phyloP scores from a whole-genome alignment of 2,888 invertebrate species.

The Apotomis turbidana region DNA sequence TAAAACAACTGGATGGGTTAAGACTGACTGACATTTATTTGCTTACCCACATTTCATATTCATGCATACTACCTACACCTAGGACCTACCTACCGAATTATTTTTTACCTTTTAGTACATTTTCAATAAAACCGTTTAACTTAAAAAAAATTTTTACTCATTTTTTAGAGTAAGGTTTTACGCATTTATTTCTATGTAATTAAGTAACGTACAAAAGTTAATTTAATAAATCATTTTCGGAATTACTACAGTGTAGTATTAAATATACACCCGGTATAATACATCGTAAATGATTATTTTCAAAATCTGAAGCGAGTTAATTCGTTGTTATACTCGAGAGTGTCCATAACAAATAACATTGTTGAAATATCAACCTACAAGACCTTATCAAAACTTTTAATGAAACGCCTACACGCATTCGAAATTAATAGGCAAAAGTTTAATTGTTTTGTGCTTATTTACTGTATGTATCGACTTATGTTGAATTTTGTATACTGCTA shows the following conservation, averaged over 20 bases:
- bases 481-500: background rate
- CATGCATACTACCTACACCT: too few species aligned
- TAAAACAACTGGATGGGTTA: too few species aligned
- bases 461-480: background rate
- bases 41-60: too few species aligned
- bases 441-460: constrained; percentile 15
- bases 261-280: background rate
- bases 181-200: too few species aligned
- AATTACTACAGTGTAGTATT: background rate
- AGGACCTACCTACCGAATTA: too few species aligned
- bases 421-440: constrained; percentile 24
- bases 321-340: background rate
- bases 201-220: too few species aligned
- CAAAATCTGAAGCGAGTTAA: background rate
- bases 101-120: too few species aligned
- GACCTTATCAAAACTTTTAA: constrained; percentile 30
- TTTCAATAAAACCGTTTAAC: too few species aligned
- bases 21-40: too few species aligned
- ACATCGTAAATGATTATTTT: background rate
- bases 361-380: constrained; percentile 12
- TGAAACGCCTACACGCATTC: constrained; percentile 12
- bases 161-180: too few species aligned
- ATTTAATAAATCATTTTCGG: too few species aligned
- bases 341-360: background rate
- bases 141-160: too few species aligned